Percentiles rank a stretch among this genome's conserved stretches.
Evolutionary conservation across 2,888 invertebrate genomes (phyloP).

Genomic region (Andrena dorsata): DNA sequence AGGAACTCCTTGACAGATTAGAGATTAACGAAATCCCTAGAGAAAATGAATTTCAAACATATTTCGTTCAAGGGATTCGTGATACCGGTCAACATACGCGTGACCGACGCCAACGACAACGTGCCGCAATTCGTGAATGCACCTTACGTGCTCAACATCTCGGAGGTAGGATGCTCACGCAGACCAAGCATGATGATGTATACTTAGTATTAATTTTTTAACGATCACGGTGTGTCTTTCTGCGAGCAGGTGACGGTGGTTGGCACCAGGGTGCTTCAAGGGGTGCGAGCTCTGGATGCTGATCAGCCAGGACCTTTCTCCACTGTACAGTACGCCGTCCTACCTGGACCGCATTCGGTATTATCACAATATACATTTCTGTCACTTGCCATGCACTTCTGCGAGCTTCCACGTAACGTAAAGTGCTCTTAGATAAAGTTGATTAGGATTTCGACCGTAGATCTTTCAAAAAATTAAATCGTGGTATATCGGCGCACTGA

Average conservation of each 20-base stretch:
- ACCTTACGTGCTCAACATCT: constrained; percentile 93
- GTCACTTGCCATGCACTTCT: not conserved
- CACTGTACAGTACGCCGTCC: constrained; percentile 93
- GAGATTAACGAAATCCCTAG: not conserved
- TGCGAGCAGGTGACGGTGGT: constrained; percentile 86
- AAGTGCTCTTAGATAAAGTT: too few relatives aligned
- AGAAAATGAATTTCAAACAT: not conserved
- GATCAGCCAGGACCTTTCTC: constrained; percentile 96
- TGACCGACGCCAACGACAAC: constrained; percentile 96
- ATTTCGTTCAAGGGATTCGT: constrained; percentile 88
- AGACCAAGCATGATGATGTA: too few relatives aligned
- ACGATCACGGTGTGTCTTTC: not conserved
- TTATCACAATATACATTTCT: too few relatives aligned
- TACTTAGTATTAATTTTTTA: not conserved
- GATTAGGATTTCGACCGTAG: too few relatives aligned
- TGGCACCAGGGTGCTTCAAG: constrained; percentile 90
- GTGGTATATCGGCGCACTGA: too few relatives aligned
- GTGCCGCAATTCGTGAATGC: constrained; percentile 93
- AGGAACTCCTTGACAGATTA: too few relatives aligned
- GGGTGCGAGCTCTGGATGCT: constrained; percentile 92
- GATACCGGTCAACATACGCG: constrained; percentile 93
- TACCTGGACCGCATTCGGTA: constrained; percentile 91
- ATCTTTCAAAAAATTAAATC: too few relatives aligned
- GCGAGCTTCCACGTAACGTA: not conserved
- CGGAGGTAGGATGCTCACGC: constrained; percentile 89